phyloP scores from a whole-genome alignment of 2,888 invertebrate genomes.

The Petrophora chlorosata region DNA sequence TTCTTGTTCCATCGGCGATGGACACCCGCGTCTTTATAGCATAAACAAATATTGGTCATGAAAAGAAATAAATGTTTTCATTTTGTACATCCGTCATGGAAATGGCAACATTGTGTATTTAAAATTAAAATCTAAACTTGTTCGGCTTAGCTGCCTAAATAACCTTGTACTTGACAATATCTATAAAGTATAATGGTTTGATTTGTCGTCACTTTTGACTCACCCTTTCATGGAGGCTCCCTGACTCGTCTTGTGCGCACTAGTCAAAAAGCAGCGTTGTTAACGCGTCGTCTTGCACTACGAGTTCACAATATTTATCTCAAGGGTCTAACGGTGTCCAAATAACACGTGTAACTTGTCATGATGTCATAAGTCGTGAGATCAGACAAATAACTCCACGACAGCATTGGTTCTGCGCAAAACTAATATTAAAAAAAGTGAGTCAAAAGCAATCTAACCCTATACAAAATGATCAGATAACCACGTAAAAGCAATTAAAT shows the following conservation, averaged over 20 bases:
- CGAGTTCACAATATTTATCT: no score
- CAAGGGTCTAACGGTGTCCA: no score
- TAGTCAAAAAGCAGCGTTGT: no score
- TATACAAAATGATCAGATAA: conserved; percentile 33
- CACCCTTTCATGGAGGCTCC: conserved; percentile 14
- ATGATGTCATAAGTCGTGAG: no score
- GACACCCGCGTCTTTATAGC: conserved; percentile 11
- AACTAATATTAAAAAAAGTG: conserved; percentile 7
- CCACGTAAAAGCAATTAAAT: conserved; percentile 36
- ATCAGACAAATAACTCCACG: no score
- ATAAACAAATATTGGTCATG: conserved; percentile 22
- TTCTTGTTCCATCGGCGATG: conserved; percentile 19
- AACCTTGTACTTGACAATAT: conserved; percentile 47
- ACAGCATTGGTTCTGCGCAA: background rate
- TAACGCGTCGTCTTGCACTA: no score
- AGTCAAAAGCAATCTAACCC: conserved; percentile 24
- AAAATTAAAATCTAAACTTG: conserved; percentile 36
- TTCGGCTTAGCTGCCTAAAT: conserved; percentile 49
- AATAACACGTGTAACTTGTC: no score
- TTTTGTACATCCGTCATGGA: conserved; percentile 49
- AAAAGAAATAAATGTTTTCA: conserved; percentile 15
- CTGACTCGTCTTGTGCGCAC: no score
- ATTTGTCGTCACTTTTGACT: conserved; percentile 22
- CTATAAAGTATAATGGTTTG: conserved; percentile 13
- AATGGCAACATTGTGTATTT: conserved; percentile 51